These are phyloP conservation scores for Scaptomyza parva DNA, from an alignment of 2,888 invertebrate species.

Conservation along the genomic window DNA sequence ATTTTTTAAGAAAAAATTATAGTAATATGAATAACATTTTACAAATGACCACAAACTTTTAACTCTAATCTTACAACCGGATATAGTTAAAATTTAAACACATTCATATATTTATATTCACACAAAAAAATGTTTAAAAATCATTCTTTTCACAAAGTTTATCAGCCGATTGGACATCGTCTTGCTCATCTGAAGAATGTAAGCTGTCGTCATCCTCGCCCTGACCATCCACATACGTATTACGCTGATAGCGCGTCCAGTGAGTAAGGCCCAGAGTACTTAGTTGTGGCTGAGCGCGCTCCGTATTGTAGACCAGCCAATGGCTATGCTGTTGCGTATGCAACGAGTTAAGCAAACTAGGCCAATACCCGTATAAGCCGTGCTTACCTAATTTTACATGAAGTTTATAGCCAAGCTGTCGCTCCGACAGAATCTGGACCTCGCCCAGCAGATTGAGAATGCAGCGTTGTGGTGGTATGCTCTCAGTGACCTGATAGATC, in stretches of 20 bases:
- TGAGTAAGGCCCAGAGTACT: background rate
- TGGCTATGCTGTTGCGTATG: slow-evolving; percentile 41
- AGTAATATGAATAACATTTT: too few relatives aligned
- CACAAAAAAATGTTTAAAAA: background rate
- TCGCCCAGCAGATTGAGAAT: slow-evolving; percentile 50
- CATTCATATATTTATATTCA: too few relatives aligned
- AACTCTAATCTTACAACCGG: background rate
- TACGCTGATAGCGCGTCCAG: slow-evolving; percentile 39
- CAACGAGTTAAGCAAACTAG: slow-evolving; percentile 47
- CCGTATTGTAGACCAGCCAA: slow-evolving; percentile 58
- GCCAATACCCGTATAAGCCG: slow-evolving; percentile 39
- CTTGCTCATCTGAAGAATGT: slow-evolving; percentile 24
- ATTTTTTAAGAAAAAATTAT: too few relatives aligned
- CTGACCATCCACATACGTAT: background rate
- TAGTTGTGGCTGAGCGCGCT: slow-evolving; percentile 8
- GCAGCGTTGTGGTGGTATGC: slow-evolving; percentile 51
- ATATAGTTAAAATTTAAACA: background rate
- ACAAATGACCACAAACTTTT: too few relatives aligned
- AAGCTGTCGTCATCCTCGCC: background rate
- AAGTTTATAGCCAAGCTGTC: slow-evolving; percentile 51
- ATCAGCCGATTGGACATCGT: slow-evolving; percentile 4
- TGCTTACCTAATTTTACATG: slow-evolving; percentile 57
- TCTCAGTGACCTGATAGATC: slow-evolving; percentile 33
- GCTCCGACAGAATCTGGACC: slow-evolving; percentile 46
- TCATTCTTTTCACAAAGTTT: background rate